These are phyloP conservation scores for Macropus fuliginosus DNA, from an alignment of 2,797 vertebrate species.

Conservation along the genomic window DNA sequence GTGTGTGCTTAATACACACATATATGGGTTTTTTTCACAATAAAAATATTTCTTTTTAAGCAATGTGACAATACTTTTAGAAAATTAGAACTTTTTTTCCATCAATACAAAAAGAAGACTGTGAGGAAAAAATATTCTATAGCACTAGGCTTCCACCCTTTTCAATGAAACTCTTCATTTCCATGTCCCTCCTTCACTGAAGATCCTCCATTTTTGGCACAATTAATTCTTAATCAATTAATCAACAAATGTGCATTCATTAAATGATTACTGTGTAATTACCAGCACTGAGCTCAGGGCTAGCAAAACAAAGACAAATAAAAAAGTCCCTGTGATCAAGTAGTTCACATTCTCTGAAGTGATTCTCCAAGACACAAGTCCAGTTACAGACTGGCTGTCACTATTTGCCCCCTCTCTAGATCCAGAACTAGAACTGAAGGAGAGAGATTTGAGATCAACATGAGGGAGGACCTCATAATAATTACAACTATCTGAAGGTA, in stretches of 20 bases:
- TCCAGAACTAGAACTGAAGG: not conserved
- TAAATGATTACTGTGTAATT: not conserved
- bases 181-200: not conserved
- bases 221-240: not conserved
- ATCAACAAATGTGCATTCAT: not conserved
- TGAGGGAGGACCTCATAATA: not conserved
- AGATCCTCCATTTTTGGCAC: not conserved
- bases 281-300: not conserved
- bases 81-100: not conserved
- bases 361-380: not conserved
- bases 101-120: not conserved
- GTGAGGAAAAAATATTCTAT: not conserved
- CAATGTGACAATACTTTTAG: not conserved
- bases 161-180: not conserved
- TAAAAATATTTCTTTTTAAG: not conserved
- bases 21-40: constrained; percentile 11
- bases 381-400: not conserved
- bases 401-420: not conserved
- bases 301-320: not conserved
- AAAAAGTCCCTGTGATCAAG: not conserved
- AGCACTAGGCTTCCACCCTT: not conserved
- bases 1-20: no score
- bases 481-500: not conserved
- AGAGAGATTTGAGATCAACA: not conserved
- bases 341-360: not conserved